Percentiles rank a stretch among this genome's conserved stretches.
Evolutionary conservation across 1,140 invertebrate genomes (phyloP).

Genomic region (Holotrichia oblita): DNA sequence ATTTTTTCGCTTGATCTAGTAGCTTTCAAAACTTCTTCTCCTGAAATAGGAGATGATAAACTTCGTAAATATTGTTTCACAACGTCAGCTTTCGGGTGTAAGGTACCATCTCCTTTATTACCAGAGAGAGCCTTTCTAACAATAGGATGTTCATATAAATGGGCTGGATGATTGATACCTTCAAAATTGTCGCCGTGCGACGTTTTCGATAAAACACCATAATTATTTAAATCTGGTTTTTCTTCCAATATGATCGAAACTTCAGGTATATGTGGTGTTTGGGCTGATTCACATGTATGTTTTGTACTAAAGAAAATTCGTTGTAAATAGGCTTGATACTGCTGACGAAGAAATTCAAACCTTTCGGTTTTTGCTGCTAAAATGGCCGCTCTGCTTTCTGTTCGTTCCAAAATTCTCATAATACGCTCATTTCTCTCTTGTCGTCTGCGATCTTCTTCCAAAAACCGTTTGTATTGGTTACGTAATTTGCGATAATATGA

Average conservation of each 20-base stretch:
- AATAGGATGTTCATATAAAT: constrained; percentile 32
- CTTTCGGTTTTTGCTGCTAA: constrained; percentile 70
- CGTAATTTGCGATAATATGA: constrained; percentile 62
- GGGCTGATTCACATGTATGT: not conserved
- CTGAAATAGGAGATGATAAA: not conserved
- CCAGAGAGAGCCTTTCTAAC: constrained; percentile 1
- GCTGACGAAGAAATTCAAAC: constrained; percentile 63
- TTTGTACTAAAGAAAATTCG: constrained; percentile 33
- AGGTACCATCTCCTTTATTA: not conserved
- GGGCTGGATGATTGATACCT: not conserved
- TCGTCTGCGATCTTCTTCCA: constrained; percentile 68
- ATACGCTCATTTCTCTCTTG: constrained; percentile 70
- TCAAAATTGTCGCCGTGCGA: not conserved
- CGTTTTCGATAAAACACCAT: not conserved
- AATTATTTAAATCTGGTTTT: not conserved
- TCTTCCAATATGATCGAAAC: not conserved
- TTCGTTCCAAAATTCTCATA: constrained; percentile 65
- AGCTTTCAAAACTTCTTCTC: constrained; percentile 32
- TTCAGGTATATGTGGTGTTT: not conserved
- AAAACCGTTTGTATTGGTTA: constrained; percentile 68
- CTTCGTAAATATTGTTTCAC: constrained; percentile 28
- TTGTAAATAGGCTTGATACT: constrained; percentile 52
- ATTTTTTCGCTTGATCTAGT: not conserved
- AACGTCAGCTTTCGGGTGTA: not conserved
- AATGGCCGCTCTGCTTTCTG: constrained; percentile 66